Evolutionary conservation across 2,113 vertebrate genomes (phyloP), one percentile per base, ranked within the genome.

Genomic region (Phrynocephalus versicolor): DNA sequence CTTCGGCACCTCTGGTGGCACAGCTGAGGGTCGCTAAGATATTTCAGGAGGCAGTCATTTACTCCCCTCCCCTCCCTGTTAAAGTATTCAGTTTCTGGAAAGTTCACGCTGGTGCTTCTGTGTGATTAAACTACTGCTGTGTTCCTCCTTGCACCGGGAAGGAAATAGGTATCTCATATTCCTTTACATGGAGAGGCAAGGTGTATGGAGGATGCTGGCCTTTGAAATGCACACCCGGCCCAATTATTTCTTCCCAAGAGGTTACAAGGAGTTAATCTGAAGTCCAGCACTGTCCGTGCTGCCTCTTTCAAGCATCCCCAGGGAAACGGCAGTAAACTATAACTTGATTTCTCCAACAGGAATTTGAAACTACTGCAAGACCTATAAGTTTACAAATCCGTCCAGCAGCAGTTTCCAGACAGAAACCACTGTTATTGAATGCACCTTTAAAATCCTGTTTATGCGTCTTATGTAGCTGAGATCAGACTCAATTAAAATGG

Each of bases 221-320:
- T 86, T 81, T 80, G 84, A 81, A 85, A 60, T 78, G 78, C 72
- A 67, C 69, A 65, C 79, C 81, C 39, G 73, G 30, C 39, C 84
- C 84, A 86, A 86, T 86, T 86, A 86, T 81, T 86, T 81, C 45
- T 74, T 80, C 84, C 84, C 84, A 81, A 74, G 84, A 80, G 70
- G 70, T 81, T 65, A 74, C 58, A 74, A 81, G 16, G 39, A 86
- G 84, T 81, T 74, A 81, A 81, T 86, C 84, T 85, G 84, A 85
- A 73, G 69, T 85, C 78, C 84, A 83, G 41, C 27, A 37, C 69
- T 64, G 60, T 73, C 65, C 84, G 13, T 14, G 19, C 74, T 35
- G 76, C 21, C 78, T 37, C 78, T 86, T 86, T 86, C 78, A 86
- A 81, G 78, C 64, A 37, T 86, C 84, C 58, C 84, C 45, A 41